Base-by-base conservation (phyloP, 2,113 vertebrate genomes). In the Menura novaehollandiae region DNA sequence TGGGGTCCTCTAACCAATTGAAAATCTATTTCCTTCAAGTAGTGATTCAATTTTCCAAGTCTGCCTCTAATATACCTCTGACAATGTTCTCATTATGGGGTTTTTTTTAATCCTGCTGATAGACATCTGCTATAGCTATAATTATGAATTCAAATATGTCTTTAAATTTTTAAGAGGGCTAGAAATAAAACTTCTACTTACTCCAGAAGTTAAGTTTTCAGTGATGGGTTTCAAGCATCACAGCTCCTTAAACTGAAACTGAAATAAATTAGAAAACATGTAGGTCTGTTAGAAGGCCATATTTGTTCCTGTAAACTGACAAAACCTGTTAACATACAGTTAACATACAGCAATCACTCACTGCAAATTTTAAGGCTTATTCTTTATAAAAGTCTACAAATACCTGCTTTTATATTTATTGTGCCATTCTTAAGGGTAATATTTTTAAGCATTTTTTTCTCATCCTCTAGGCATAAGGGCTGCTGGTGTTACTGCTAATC, bases 21-120 rank as follows among this genome's bases (percentile, higher is more conserved):
- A 91, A 92, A 91, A 86, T 46, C 76, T 74, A 80, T 94, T 96
- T 93, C 32, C 55, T 94, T 84, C 55, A 77, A 84, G 46, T 33
- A 55, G 49, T 49, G 58, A 83, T 84, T 87, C 39, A 89, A 15
- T 93, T 93, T 96, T 91, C 76, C 12, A 66, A 77, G 56, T 64
- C 52, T 68, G 33, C 15, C 52, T 84, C 60, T 87, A 84, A 92
- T 92, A 78, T 22, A 47, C 35, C 17, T 75, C 60, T 75, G 35
- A 83, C 46, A 81, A 82, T 60, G 33, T 72, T 89, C 60, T 85
- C 49, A 93, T 93, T 69, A 69, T 19, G 30, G 1, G 62, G 26
- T 20, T 13, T 77, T 66, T 60, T 79, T 78, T 63, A 91, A 72
- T 59, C 64, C 73, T 63, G 16, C 60, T 84, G 76, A 82, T 89